Evolutionary conservation across 23 tunicate species (phyloP).

Genomic region (Trididemnum clinides): DNA sequence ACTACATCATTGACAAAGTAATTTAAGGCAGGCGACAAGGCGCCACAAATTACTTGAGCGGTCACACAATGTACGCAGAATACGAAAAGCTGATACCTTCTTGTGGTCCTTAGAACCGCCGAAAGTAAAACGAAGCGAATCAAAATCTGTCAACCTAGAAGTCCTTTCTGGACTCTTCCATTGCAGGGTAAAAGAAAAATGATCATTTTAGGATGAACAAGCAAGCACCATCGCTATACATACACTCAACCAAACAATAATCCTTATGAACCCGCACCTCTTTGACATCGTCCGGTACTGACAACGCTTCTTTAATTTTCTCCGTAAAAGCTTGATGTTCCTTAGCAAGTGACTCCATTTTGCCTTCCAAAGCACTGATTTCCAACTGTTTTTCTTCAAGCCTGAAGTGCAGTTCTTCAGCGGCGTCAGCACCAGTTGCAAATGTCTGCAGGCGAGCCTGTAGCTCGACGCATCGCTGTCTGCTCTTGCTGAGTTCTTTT

Average conservation of each 20-base stretch:
- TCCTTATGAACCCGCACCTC: neutral
- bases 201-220: too few relatives aligned
- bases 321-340: neutral
- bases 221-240: neutral
- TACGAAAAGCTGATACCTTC: too few relatives aligned
- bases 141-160: too few relatives aligned
- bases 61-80: too few relatives aligned
- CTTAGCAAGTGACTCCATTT: neutral
- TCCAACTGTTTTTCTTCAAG: constrained; percentile 19
- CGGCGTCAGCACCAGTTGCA: neutral
- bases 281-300: neutral
- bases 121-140: too few relatives aligned
- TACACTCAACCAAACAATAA: neutral
- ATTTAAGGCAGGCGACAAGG: too few relatives aligned
- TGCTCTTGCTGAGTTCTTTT: neutral
- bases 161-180: too few relatives aligned
- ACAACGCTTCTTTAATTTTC: constrained; percentile 1
- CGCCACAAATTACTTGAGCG: too few relatives aligned
- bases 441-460: neutral
- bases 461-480: constrained; percentile 14
- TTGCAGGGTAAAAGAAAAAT: too few relatives aligned
- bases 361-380: neutral
- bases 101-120: too few relatives aligned
- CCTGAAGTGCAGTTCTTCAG: neutral
- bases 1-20: too few relatives aligned